Conservation (phyloP, 2,797 vertebrate genomes). For the Sebastes hubbsi region DNA sequence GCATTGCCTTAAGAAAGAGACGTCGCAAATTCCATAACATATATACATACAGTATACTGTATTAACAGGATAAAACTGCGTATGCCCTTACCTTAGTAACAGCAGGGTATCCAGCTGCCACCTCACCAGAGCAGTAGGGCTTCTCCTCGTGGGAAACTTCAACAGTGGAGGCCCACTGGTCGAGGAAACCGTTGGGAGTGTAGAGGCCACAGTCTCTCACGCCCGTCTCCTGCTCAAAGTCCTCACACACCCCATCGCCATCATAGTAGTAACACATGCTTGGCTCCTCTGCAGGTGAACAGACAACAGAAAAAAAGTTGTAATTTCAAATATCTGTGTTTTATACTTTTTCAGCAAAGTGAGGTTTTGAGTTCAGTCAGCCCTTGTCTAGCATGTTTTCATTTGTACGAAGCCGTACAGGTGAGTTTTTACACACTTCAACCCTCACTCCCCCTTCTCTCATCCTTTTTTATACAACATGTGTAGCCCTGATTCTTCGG, state of each 20-base stretch:
- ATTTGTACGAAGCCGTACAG: background rate
- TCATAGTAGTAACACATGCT: slow-evolving; percentile 98
- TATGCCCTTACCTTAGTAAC: slow-evolving; percentile 89
- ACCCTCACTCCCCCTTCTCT: background rate
- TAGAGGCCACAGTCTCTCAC: slow-evolving; percentile 97
- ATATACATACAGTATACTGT: background rate
- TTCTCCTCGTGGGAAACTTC: slow-evolving; percentile 93
- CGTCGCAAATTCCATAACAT: background rate
- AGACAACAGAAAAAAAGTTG: background rate
- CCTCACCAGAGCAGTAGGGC: slow-evolving; percentile 93
- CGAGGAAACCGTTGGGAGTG: slow-evolving; percentile 93
- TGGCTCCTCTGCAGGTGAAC: slow-evolving; percentile 87
- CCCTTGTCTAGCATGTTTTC: background rate
- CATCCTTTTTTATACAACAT: background rate
- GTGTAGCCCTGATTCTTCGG: background rate
- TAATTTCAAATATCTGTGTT: background rate
- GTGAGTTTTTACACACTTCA: background rate
- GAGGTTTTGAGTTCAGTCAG: background rate
- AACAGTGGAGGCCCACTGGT: slow-evolving; percentile 94
- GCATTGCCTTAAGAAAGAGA: background rate
- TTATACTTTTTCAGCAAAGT: background rate
- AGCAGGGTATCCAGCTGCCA: slow-evolving; percentile 93
- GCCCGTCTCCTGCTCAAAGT: slow-evolving; percentile 95
- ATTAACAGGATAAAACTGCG: background rate
- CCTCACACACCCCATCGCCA: slow-evolving; percentile 96